These are phyloP conservation scores for Platysternon megacephalum DNA, from an alignment of 2,113 vertebrate species.

Conservation along the genomic window DNA sequence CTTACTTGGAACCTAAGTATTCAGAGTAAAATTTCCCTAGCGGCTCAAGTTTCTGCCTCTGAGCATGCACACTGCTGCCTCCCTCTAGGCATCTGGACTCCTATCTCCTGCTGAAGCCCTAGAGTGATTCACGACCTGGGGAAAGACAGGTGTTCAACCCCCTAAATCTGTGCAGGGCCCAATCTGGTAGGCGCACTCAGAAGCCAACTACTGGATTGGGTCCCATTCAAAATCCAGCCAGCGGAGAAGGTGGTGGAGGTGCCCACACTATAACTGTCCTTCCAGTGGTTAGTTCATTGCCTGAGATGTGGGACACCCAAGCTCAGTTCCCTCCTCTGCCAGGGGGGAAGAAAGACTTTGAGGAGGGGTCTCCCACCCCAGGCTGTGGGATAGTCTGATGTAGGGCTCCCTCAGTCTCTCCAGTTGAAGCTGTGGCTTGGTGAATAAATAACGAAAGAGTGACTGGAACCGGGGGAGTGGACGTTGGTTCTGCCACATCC, in stretches of 20 bases:
- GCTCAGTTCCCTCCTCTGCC: too few species aligned
- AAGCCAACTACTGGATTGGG: background rate
- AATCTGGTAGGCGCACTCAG: background rate
- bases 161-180: background rate
- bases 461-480: too few species aligned
- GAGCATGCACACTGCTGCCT: background rate
- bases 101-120: background rate
- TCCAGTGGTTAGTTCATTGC: background rate
- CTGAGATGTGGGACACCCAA: too few species aligned
- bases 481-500: too few species aligned
- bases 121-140: background rate
- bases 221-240: background rate
- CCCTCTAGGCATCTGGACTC: too few species aligned
- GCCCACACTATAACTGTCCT: background rate
- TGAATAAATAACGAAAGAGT: too few species aligned
- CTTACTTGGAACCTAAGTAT: background rate
- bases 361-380: too few species aligned
- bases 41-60: background rate
- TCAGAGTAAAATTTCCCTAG: background rate
- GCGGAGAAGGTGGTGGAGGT: background rate
- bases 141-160: background rate
- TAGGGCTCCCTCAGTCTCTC: too few species aligned
- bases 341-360: too few species aligned
- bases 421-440: too few species aligned
- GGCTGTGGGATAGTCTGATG: too few species aligned